Evolutionary conservation across 2,888 invertebrate species (phyloP), one percentile per base, ranked within the genome.

Genomic region (Epirrhoe alternata): DNA sequence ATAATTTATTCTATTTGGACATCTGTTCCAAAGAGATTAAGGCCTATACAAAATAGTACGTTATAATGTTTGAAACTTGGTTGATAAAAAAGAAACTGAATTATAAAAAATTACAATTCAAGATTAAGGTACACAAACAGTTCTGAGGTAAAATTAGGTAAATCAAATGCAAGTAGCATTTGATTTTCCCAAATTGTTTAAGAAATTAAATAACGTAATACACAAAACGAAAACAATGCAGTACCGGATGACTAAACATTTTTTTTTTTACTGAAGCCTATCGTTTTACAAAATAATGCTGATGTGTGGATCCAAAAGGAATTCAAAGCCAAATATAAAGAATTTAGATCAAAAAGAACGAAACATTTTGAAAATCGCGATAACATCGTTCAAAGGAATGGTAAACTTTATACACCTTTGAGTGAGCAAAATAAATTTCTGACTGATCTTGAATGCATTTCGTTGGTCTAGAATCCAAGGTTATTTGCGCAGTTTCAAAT

Each of bases 351-450:
- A 86, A 87, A 88, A 90, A 88, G 89, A 87, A 86, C 85, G 86
- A 86, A 90, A 89, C 85, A 88, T 90, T 90, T 86, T 85, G 85
- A 83, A 87, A 89, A 89, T 87, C 82, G 85, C 84, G 88, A 90
- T 89, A 89, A 89, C 86, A 87, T 86, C 89, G 86, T 88, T 90
- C 89, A 90, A 90, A 90, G 86, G 85, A 87, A 87, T 87, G 83
- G 85, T 83, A 81, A 85, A 89, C 83, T 87, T 87, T 87, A 84
- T 87, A 87, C 83, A 86, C 85, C 85, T 90, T 87, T 87, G 87
- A 89, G 84, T 82, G 81, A 82, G 85, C 82, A 84, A 87, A 87
- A 86, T 87, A 87, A 87, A 87, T 86, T 84, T 86, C 79, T 80
- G 35, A 66, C 72, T 77, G 74, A 84, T 85, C 80, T 82, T 76